Evolutionary conservation across 1,140 invertebrate genomes (phyloP).

Genomic region (Neodiprion pinetum): DNA sequence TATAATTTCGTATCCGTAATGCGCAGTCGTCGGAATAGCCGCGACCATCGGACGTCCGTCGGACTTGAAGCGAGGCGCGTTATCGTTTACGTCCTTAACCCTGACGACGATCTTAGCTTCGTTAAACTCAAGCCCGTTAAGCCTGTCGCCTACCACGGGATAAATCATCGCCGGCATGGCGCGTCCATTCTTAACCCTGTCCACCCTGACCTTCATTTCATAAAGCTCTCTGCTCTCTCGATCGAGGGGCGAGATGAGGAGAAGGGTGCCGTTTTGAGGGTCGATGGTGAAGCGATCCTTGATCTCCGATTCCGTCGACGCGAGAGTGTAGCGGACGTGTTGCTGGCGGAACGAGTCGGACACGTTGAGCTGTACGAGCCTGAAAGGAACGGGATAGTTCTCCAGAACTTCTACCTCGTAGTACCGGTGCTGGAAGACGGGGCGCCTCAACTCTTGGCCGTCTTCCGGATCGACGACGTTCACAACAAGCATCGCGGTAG

Average conservation of each 20-base stretch:
- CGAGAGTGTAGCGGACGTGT: slow-evolving; percentile 66
- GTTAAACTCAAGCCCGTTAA: slow-evolving; percentile 70
- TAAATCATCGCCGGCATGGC: slow-evolving; percentile 76
- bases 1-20: slow-evolving; percentile 81
- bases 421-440: slow-evolving; percentile 75
- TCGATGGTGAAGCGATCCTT: slow-evolving; percentile 72
- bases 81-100: slow-evolving; percentile 84
- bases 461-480: slow-evolving; percentile 71
- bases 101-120: slow-evolving; percentile 76
- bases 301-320: slow-evolving; percentile 64
- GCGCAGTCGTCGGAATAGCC: slow-evolving; percentile 78
- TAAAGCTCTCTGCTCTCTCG: slow-evolving; percentile 71
- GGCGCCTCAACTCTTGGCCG: slow-evolving; percentile 56
- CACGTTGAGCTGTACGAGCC: slow-evolving; percentile 74
- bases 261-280: slow-evolving; percentile 74
- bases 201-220: slow-evolving; percentile 73
- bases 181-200: slow-evolving; percentile 69
- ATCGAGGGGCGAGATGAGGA: slow-evolving; percentile 73
- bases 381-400: slow-evolving; percentile 73
- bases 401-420: slow-evolving; percentile 81
- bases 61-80: slow-evolving; percentile 75
- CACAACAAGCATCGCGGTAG: slow-evolving; percentile 76
- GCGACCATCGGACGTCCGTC: slow-evolving; percentile 78
- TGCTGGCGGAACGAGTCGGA: slow-evolving; percentile 65
- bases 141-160: slow-evolving; percentile 71